Base-by-base conservation (phyloP, 2,797 vertebrate genomes). In the Salarias fasciatus region DNA sequence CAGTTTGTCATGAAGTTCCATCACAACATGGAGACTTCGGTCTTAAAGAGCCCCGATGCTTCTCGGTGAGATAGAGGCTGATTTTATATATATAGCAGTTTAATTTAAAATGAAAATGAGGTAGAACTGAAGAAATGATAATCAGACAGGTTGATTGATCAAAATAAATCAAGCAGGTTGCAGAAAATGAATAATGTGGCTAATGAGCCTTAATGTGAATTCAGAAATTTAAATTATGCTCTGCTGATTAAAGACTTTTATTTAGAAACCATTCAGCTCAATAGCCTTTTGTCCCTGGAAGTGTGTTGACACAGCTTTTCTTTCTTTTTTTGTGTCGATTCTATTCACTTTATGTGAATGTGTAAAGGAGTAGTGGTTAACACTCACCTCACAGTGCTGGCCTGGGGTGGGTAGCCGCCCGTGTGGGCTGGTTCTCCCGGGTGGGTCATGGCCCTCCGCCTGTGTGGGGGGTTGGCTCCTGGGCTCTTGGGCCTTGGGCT, bases 201-300 rank as follows among this genome's bases (percentile, higher is more conserved):
- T 55, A 48, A 52, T 60, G 14, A 31, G 31, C 14, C 57, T 48
- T 57, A 29, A 36, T 36, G 5, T 42, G 36, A 35, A 45, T 59
- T 69, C 9, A 24, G 29, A 56, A 11, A 35, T 61, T 52, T 11
- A 30, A 70, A 48, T 40, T 2, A 49, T 9, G 48, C 36, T 9
- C 33, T 5, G 6, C 11, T 65, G n/a, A 66, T 35, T 40, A 41
- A n/a, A 40, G 12, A 31, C 15, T 2, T 40, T 65, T 51, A 40
- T 51, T 71, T 35, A 36, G 13, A 38, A 10, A 42, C 18, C 46
- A 8, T 37, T 57, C 9, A 58, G 44, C 33, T 15, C 59, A 41
- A 14, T 15, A 36, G 30, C 30, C 5, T 15, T 53, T 53, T 28
- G n/a, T 8, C 18, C 18, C 1, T 18, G 40, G 44, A 35, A 43